Percentiles rank a stretch among this genome's conserved stretches.
phyloP scores from a whole-genome alignment of 2,113 vertebrate genomes.

The Phylloscopus trochilus region DNA sequence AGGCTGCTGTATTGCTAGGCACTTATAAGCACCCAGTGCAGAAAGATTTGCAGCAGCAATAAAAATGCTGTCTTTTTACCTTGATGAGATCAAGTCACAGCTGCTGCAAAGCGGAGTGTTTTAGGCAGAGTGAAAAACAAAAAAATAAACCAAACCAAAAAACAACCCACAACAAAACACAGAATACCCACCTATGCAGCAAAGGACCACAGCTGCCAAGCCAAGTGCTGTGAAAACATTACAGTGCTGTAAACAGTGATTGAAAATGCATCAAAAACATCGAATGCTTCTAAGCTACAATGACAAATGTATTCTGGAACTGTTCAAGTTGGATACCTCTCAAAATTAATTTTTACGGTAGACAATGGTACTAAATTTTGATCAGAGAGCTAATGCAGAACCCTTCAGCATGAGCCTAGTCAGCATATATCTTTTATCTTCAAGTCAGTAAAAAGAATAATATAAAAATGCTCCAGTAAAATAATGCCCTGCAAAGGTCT shows the following conservation, averaged over 20 bases:
- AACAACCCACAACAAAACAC: not conserved
- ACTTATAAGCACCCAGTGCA: not conserved
- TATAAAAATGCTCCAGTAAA: not conserved
- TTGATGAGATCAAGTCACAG: not conserved
- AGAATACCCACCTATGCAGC: not conserved
- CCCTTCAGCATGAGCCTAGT: not conserved
- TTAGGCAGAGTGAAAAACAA: not conserved
- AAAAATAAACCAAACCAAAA: not conserved
- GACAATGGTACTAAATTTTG: slow-evolving; percentile 28
- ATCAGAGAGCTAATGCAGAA: slow-evolving; percentile 31
- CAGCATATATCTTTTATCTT: slow-evolving; percentile 31
- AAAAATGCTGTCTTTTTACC: slow-evolving; percentile 2
- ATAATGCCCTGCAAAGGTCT: not conserved
- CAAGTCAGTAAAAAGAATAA: slow-evolving; percentile 21
- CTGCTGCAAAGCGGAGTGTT: not conserved
- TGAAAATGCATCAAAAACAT: slow-evolving; percentile 29
- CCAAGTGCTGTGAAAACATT: not conserved
- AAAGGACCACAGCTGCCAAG: not conserved
- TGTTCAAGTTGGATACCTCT: slow-evolving; percentile 4
- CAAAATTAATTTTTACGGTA: slow-evolving; percentile 1
- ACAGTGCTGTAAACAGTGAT: not conserved
- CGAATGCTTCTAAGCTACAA: not conserved
- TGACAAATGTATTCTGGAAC: slow-evolving; percentile 19
- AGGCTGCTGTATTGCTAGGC: not conserved
- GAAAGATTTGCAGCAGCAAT: slow-evolving; percentile 43